Evolutionary conservation across 2,888 invertebrate genomes (phyloP), one percentile per base, ranked within the genome.

Genomic region (Noctua janthe): DNA sequence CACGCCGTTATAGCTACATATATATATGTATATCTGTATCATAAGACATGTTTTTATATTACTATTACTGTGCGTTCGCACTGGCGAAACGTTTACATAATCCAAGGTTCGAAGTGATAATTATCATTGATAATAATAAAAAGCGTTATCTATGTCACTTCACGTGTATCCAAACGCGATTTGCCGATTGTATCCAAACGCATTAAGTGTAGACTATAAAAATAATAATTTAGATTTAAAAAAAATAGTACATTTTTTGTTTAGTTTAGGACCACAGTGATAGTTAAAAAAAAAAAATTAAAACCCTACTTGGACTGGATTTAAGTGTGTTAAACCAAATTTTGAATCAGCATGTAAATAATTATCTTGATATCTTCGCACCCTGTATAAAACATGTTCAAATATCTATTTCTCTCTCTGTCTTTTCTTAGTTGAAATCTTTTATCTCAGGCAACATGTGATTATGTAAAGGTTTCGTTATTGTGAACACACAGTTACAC

Each of bases 21-120:
- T 81, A 81, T 83, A 81, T 72, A 66, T 80, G 72, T 79, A 76
- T 85, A 85, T 87, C 85, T 88, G 85, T 70, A 81, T 88, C 88
- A 88, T 88, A 88, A 89, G 89, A 89, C 78, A 80, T 83, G 74
- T 85, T 72, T 69, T 39, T 66, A 75, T 76, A 75, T 76, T 78
- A 82, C 20, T 72, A 66, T 72, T 78, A 47, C 47, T 47, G 47
- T 47, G n/a, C n/a, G n/a, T 47, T 47, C 47, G 8, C n/a, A 47
- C 3, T 43, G 69, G 15, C 47, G 69, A n/a, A 69, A 47, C 47
- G n/a, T 47, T 69, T 8, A 69, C n/a, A 64, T 64, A 64, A 35
- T 7, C 29, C 62, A 29, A 15, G 29, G 15, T 62, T 62, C 2
- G 4, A 29, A 15, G 10, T 23, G 23, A 56, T 56, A 23, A 23